Evolutionary conservation across 2,888 invertebrate genomes (phyloP).

Genomic region (Hetaerina titia): DNA sequence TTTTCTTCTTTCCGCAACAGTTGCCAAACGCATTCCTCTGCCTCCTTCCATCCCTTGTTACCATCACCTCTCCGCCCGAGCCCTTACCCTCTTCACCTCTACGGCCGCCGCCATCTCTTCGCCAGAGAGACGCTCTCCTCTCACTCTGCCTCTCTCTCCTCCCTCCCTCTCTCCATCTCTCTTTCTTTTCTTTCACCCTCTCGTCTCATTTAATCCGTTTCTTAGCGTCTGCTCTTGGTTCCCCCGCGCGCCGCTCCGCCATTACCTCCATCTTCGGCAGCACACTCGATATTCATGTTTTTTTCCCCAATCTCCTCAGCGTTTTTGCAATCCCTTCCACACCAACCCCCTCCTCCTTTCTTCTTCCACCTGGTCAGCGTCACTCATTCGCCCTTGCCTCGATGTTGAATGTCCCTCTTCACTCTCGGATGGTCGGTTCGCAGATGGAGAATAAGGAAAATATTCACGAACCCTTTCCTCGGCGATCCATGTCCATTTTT

Average conservation of each 20-base stretch:
- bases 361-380: neutral
- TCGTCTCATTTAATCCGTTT: no score
- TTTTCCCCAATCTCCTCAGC: neutral
- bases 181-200: neutral
- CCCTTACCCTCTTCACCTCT: neutral
- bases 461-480: neutral
- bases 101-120: neutral
- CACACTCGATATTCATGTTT: neutral
- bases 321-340: neutral
- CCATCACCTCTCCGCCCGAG: neutral
- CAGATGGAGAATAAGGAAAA: neutral
- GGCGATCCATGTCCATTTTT: neutral
- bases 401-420: neutral
- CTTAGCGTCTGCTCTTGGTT: no score
- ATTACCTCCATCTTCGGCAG: neutral
- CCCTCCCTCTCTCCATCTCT: neutral
- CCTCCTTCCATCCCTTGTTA: neutral
- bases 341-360: neutral
- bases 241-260: neutral
- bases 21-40: slow-evolving; percentile 33
- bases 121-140: neutral
- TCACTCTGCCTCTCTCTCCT: no score
- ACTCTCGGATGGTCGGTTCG: neutral
- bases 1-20: slow-evolving; percentile 17
- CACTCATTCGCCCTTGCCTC: neutral